phyloP scores from a whole-genome alignment of 2,113 vertebrate species.

The Corydoras sp. region DNA sequence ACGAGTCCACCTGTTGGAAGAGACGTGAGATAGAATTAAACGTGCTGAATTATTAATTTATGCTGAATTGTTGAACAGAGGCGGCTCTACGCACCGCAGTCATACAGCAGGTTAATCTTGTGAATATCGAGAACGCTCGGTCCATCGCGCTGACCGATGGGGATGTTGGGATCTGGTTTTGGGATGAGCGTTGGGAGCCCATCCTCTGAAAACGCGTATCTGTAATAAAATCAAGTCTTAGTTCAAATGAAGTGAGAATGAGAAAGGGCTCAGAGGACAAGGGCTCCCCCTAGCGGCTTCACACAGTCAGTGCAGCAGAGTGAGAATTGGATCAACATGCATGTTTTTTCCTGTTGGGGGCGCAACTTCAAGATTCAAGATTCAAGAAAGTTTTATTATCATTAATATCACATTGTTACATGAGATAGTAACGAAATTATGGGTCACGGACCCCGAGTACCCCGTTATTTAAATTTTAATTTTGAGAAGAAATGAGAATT shows the following conservation, averaged over 20 bases:
- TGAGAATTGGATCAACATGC: no score
- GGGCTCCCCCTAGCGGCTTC: no score
- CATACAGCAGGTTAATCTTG: conserved; percentile 43
- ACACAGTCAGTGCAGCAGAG: no score
- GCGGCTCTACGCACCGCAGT: conserved; percentile 21
- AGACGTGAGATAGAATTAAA: not conserved
- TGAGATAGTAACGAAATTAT: no score
- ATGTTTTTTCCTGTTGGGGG: no score
- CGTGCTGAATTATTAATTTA: not conserved
- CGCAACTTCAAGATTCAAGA: no score
- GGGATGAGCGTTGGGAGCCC: conserved; percentile 40
- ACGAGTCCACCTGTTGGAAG: conserved; percentile 34
- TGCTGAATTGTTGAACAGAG: not conserved
- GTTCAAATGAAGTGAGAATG: not conserved
- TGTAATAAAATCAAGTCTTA: not conserved
- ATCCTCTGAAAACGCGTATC: conserved; percentile 43
- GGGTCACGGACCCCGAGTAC: no score
- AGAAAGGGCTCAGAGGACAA: no score
- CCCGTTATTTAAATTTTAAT: no score
- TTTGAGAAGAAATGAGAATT: no score
- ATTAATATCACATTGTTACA: no score
- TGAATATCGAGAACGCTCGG: conserved; percentile 38
- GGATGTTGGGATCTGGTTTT: conserved; percentile 40
- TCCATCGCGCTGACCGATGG: conserved; percentile 40
- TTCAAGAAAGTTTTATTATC: no score